Base-by-base conservation (phyloP, 1,140 invertebrate genomes). In the Drosophila subobscura region DNA sequence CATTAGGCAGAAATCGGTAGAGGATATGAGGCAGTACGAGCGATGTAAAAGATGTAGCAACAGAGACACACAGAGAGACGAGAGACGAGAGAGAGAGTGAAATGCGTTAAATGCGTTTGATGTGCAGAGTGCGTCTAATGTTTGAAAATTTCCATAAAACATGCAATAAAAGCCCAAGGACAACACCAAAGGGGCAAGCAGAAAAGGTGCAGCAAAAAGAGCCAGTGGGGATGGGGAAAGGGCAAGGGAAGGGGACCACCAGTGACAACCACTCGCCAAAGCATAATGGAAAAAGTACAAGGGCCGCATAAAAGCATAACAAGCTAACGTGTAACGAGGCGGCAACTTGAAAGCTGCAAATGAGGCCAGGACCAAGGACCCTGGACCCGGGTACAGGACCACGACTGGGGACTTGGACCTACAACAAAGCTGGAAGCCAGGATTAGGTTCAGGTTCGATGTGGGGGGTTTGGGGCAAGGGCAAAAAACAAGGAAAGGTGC, bases 71-170 rank as follows among this genome's bases (percentile, higher is more conserved):
- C n/a, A 49, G 12, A 49, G 33, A 23, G 42, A 12, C 29, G 23
- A 42, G 46, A 58, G 60, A 51, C 37, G 46, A 58, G 60, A 49
- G 60, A 46, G 57, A 27, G 47, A 42, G 42, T 64, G 60, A 74
- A 73, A 77, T 79, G 77, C 80, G 77, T 79, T 76, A 77, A 85
- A 77, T 86, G 77, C 77, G 74, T 80, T 86, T 86, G 81, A 86
- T 78, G 81, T 86, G 77, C 73, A 77, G 65, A 81, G 77, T 75
- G 66, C 83, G 83, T 68, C 70, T 88, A 86, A 86, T 88, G 83
- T 81, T 68, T 79, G 83, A 72, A 88, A 86, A 86, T 86, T 78
- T 88, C 65, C 83, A 86, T 88, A 88, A 88, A 83, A 88, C 83
- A 86, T 86, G 83, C 83, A 88, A 86, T 83, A 86, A 88, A 86